A percentile compares a stretch with the other conserved stretches of the same genome.
Conservation (phyloP, 1,140 invertebrate species). For the Globodera rostochiensis region DNA sequence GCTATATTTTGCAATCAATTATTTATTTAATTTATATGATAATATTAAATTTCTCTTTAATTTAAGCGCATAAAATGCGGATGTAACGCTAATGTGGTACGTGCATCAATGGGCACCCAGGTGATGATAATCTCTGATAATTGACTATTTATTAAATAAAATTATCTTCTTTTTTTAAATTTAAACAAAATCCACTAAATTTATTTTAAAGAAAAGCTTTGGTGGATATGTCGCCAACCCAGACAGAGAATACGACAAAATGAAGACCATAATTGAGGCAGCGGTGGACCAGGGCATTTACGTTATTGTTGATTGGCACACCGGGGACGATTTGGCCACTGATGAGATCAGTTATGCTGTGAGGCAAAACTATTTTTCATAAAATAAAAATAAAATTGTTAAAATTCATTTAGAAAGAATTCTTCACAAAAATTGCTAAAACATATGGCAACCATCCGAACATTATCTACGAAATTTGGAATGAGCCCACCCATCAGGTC, state of each 20-base stretch:
- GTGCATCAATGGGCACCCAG: conserved; percentile 20
- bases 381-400: neutral
- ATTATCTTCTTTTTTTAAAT: no score
- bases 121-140: neutral
- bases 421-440: conserved; percentile 35
- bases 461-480: conserved; percentile 35
- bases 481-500: conserved; percentile 14
- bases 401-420: conserved; percentile 10
- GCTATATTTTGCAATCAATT: neutral
- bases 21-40: neutral
- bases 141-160: no score
- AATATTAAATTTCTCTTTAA: neutral
- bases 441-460: conserved; percentile 15
- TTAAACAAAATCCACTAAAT: no score
- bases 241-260: conserved; percentile 8
- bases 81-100: conserved; percentile 31
- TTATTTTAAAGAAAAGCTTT: neutral
- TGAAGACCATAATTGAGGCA: conserved; percentile 17
- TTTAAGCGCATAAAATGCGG: conserved; percentile 21
- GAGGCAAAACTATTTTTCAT: no score
- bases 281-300: conserved; percentile 31
- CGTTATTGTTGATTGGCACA: conserved; percentile 35
- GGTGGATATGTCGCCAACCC: conserved; percentile 31
- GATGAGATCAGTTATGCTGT: conserved; percentile 13
- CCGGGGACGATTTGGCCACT: conserved; percentile 20